Conservation (phyloP, 37 sponge, comb jelly and placozoan genomes). For the Halichondria panicea region DNA sequence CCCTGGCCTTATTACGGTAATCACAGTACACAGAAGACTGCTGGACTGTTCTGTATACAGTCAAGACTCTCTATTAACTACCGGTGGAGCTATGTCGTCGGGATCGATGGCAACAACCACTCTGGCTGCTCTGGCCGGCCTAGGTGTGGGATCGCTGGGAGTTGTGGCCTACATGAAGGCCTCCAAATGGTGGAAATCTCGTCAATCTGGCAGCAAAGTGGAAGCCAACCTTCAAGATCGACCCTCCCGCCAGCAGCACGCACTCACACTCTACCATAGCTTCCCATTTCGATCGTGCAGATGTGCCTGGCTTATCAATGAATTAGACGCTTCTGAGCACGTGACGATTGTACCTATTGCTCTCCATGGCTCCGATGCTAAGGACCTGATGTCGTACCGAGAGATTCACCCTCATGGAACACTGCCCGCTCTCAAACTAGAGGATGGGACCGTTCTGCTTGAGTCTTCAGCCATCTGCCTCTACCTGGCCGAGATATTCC, state of each 20-base stretch:
- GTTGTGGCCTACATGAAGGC: not conserved
- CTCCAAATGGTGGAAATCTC: conserved; percentile 14
- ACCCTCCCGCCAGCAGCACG: not conserved
- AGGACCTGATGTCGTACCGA: conserved; percentile 41
- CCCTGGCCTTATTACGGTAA: too few relatives aligned
- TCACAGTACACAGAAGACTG: too few relatives aligned
- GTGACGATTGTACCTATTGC: conserved; percentile 31
- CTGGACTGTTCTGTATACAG: too few relatives aligned
- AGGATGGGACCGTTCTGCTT: conserved; percentile 52
- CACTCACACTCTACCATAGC: conserved; percentile 64
- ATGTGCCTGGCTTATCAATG: conserved; percentile 65
- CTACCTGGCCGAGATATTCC: conserved; percentile 53
- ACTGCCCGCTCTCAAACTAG: conserved; percentile 51
- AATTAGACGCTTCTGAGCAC: conserved; percentile 15
- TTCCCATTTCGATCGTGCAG: conserved; percentile 73
- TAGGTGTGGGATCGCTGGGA: conserved; percentile 17
- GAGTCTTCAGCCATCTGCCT: conserved; percentile 70
- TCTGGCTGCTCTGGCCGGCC: not conserved
- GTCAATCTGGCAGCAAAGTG: not conserved
- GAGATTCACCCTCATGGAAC: conserved; percentile 73
- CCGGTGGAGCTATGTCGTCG: too few relatives aligned
- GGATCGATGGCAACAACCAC: not conserved
- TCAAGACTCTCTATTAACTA: too few relatives aligned
- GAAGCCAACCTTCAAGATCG: not conserved
- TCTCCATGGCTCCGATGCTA: conserved; percentile 54